These are phyloP conservation scores for Coelopa frigida DNA, from an alignment of 1,140 invertebrate genomes.

Conservation along the genomic window DNA sequence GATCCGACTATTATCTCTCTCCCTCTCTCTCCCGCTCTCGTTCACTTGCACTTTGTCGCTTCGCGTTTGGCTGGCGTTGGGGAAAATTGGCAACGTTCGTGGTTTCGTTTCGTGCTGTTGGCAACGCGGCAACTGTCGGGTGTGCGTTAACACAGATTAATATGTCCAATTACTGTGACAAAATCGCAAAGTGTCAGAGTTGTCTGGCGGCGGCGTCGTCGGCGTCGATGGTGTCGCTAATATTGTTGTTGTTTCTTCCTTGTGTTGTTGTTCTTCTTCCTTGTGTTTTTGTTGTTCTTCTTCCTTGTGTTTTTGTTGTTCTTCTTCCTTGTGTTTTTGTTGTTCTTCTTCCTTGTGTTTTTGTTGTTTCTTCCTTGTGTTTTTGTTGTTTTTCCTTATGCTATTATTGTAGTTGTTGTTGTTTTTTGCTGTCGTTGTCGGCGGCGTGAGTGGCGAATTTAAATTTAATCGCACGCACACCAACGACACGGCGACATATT, in stretches of 20 bases:
- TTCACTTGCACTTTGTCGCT: constrained; percentile 7
- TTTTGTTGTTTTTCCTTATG: no score
- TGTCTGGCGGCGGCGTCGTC: constrained; percentile 23
- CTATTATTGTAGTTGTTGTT: not conserved
- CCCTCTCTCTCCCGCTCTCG: no score
- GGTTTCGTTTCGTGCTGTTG: not conserved
- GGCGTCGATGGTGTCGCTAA: not conserved
- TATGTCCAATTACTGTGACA: constrained; percentile 46
- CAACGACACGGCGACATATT: no score
- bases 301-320: no score
- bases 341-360: no score
- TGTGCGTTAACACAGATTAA: constrained; percentile 40
- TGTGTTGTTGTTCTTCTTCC: constrained; percentile 27
- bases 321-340: no score
- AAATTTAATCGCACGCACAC: not conserved
- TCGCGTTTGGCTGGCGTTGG: constrained; percentile 1
- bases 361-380: no score
- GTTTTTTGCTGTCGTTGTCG: constrained; percentile 19
- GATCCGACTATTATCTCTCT: no score
- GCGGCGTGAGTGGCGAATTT: constrained; percentile 10
- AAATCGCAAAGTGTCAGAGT: constrained; percentile 36
- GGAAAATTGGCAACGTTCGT: not conserved
- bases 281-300: no score
- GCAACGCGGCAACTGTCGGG: not conserved
- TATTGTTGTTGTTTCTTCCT: constrained; percentile 2